Conservation (phyloP, 2,888 invertebrate species). For the Leucophora obtusa region DNA sequence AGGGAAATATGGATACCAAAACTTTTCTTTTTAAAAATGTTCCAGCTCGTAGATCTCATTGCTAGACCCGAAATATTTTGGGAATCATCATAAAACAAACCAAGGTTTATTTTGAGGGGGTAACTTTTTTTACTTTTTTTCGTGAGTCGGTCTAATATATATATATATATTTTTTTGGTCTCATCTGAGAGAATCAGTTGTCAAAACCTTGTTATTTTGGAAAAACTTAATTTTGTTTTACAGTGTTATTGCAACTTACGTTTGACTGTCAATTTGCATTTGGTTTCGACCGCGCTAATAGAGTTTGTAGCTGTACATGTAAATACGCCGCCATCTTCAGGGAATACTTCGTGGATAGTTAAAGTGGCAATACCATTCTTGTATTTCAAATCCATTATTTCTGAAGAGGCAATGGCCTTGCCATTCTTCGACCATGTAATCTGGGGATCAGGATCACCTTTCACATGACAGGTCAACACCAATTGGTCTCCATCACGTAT, state of each 20-base stretch:
- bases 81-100: no score
- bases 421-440: conserved; percentile 93
- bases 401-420: conserved; percentile 85
- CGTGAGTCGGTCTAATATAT: no score
- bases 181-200: no score
- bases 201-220: no score
- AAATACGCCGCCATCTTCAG: conserved; percentile 95
- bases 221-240: no score
- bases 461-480: conserved; percentile 89
- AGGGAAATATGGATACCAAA: no score
- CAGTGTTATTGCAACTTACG: conserved; percentile 81
- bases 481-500: conserved; percentile 93
- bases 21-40: no score
- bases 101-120: no score
- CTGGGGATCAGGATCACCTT: conserved; percentile 96
- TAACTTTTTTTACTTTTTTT: no score
- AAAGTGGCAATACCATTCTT: conserved; percentile 92
- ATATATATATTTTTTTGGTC: no score
- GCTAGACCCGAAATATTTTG: no score
- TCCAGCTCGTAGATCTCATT: no score
- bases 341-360: conserved; percentile 94
- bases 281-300: conserved; percentile 90
- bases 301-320: conserved; percentile 94
- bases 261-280: conserved; percentile 90
- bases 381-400: conserved; percentile 94